These are phyloP conservation scores for Poeciliopsis turneri DNA, from an alignment of 2,797 vertebrate genomes.

Conservation along the genomic window DNA sequence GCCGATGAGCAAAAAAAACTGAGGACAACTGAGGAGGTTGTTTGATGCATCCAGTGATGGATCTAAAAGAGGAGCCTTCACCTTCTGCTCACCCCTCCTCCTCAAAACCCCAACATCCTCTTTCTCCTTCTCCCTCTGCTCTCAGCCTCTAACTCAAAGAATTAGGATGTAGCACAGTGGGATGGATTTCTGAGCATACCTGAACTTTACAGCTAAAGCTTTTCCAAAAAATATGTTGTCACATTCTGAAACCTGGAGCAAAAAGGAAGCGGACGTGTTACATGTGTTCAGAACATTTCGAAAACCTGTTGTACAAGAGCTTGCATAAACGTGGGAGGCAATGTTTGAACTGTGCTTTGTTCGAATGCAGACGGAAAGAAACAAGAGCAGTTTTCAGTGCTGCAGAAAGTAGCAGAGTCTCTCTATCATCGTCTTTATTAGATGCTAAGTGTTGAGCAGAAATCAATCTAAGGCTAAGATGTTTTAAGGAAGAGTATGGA, in stretches of 20 bases:
- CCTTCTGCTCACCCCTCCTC: slow-evolving; percentile 63
- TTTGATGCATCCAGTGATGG: slow-evolving; percentile 62
- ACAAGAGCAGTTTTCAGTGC: slow-evolving; percentile 6
- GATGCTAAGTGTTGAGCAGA: slow-evolving; percentile 28
- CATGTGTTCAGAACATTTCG: slow-evolving; percentile 21
- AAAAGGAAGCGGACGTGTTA: slow-evolving; percentile 26
- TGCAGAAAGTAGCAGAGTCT: slow-evolving; percentile 17
- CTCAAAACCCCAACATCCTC: slow-evolving; percentile 41
- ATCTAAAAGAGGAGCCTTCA: slow-evolving; percentile 67
- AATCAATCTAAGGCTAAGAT: slow-evolving; percentile 40
- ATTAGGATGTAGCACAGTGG: slow-evolving; percentile 17
- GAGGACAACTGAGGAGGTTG: slow-evolving; percentile 28
- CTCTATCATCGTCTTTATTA: slow-evolving; percentile 26
- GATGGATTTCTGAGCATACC: slow-evolving; percentile 30
- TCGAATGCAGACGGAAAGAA: slow-evolving; percentile 21
- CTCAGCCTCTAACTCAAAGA: slow-evolving; percentile 38
- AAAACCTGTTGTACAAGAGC: slow-evolving; percentile 38
- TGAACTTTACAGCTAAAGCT: slow-evolving; percentile 12
- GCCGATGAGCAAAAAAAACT: slow-evolving; percentile 51
- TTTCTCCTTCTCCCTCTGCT: slow-evolving; percentile 32
- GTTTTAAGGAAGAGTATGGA: slow-evolving; percentile 42
- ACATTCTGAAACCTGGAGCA: slow-evolving; percentile 21
- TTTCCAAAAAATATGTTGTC: background rate
- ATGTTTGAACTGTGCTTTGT: slow-evolving; percentile 31
- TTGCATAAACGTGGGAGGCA: slow-evolving; percentile 15